A percentile compares a stretch with the other conserved stretches of the same genome.
Evolutionary conservation across 2,797 vertebrate species (phyloP).

Genomic region (Petrocephalus schoutedeni): DNA sequence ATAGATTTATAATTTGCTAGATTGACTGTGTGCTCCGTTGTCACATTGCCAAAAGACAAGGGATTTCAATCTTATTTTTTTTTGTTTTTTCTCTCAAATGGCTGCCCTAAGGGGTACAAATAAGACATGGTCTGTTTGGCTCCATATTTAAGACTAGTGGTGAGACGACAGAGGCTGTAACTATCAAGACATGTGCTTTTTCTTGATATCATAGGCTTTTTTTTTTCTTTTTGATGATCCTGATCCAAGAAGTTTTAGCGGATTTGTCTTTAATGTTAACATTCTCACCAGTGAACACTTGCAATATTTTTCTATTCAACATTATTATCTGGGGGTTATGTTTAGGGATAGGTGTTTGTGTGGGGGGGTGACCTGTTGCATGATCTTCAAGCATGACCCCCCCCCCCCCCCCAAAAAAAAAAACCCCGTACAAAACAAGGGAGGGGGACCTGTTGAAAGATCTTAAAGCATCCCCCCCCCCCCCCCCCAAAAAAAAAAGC

Average conservation of each 20-base stretch:
- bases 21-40: neutral
- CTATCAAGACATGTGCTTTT: neutral
- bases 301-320: neutral
- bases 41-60: neutral
- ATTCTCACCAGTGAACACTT: neutral
- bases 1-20: constrained; percentile 27
- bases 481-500: neutral
- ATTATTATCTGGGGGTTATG: neutral
- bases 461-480: neutral
- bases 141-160: neutral
- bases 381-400: neutral
- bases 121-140: neutral
- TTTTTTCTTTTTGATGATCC: neutral
- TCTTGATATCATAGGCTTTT: neutral
- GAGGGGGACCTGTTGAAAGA: neutral
- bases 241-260: neutral
- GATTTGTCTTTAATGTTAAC: neutral
- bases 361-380: neutral
- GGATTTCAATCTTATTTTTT: neutral
- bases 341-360: neutral
- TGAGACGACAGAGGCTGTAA: neutral
- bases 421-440: neutral
- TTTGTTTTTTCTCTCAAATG: neutral
- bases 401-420: neutral
- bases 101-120: neutral